These are phyloP conservation scores for Sorex araneus DNA, from an alignment of 2,113 vertebrate genomes.

Conservation along the genomic window DNA sequence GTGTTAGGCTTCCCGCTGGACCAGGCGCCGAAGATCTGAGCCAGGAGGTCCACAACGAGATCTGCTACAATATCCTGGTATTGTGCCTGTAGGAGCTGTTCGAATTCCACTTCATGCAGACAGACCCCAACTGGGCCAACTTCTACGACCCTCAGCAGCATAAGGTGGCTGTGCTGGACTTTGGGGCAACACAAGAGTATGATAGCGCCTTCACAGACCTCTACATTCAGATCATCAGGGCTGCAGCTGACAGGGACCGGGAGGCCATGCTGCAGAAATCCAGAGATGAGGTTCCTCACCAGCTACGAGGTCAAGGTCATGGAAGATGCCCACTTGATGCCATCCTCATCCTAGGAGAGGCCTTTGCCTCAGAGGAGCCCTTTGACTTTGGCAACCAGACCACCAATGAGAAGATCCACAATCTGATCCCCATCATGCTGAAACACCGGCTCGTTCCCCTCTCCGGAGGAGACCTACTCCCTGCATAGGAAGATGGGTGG, in stretches of 20 bases:
- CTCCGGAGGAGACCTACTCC: constrained; percentile 98
- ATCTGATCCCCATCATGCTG: constrained; percentile 97
- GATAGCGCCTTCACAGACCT: constrained; percentile 95
- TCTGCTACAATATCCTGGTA: constrained; percentile 95
- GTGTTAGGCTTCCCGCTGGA: constrained; percentile 96
- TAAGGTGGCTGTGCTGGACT: constrained; percentile 98
- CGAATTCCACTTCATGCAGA: constrained; percentile 99
- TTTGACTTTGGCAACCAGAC: constrained; percentile 96
- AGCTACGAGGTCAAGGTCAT: constrained; percentile 99
- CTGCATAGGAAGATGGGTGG: constrained; percentile 99
- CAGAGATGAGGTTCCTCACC: constrained; percentile 97
- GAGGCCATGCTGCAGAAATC: constrained; percentile 94
- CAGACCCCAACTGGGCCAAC: constrained; percentile 99
- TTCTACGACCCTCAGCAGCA: constrained; percentile 96
- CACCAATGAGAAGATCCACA: constrained; percentile 97
- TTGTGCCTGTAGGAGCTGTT: constrained; percentile 97
- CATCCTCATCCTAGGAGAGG: constrained; percentile 98
- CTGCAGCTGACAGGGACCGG: constrained; percentile 93
- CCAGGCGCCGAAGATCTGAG: constrained; percentile 92
- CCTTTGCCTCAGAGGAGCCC: constrained; percentile 92
- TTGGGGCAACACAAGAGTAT: constrained; percentile 96
- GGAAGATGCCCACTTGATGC: constrained; percentile 97
- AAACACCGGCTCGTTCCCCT: constrained; percentile 96
- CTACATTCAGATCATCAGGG: constrained; percentile 97
- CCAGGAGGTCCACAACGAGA: constrained; percentile 97